These are phyloP conservation scores for Drosophila guanche DNA, from an alignment of 1,140 invertebrate species.

Conservation along the genomic window DNA sequence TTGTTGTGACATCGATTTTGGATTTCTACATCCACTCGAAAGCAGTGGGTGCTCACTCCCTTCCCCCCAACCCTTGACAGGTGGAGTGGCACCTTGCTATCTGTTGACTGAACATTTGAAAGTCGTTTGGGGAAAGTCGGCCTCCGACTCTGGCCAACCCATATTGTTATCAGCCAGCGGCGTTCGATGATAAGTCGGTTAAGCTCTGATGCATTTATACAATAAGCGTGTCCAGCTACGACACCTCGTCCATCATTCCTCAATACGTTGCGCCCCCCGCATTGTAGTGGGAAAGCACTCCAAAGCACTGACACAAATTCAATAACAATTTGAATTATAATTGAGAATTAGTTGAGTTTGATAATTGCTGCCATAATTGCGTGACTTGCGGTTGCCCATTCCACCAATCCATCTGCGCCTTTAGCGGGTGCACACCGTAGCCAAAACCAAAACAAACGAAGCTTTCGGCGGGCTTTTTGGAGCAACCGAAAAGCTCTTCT, in stretches of 20 bases:
- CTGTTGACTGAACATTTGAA: constrained; percentile 53
- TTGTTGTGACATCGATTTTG: constrained; percentile 26
- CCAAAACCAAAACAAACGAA: constrained; percentile 35
- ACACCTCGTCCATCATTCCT: not conserved
- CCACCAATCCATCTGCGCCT: not conserved
- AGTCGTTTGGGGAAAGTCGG: constrained; percentile 45
- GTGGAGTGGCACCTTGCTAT: constrained; percentile 37
- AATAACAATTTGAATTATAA: constrained; percentile 26
- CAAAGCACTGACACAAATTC: not conserved
- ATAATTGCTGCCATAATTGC: constrained; percentile 36
- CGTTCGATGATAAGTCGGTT: not conserved
- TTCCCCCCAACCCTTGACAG: constrained; percentile 1
- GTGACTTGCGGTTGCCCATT: constrained; percentile 19
- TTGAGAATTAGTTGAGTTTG: constrained; percentile 16
- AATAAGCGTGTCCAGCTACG: constrained; percentile 9
- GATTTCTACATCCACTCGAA: constrained; percentile 26
- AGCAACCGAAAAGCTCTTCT: constrained; percentile 12
- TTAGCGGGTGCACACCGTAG: constrained; percentile 20
- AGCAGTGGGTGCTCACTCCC: too few species aligned
- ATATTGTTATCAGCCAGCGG: constrained; percentile 26
- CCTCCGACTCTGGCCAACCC: constrained; percentile 7
- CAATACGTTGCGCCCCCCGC: constrained; percentile 1
- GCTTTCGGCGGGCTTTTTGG: constrained; percentile 20
- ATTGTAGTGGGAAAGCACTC: constrained; percentile 10
- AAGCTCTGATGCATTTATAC: constrained; percentile 4